A percentile compares a stretch with the other conserved stretches of the same genome.
phyloP scores from a whole-genome alignment of 2,888 invertebrate species.

The Leptopterna dolabrata region DNA sequence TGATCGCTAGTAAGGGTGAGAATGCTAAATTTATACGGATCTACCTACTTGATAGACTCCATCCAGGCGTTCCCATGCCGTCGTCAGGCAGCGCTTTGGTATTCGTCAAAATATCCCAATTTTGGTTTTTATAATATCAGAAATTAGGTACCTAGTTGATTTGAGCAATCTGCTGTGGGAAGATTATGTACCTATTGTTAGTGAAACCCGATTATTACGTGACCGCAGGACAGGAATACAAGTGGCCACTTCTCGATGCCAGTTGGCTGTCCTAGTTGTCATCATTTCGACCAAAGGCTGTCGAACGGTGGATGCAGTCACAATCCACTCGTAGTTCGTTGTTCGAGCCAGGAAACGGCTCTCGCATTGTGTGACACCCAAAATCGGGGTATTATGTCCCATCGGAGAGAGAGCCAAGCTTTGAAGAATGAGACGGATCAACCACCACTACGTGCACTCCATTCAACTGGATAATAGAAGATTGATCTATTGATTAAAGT shows the following conservation, averaged over 20 bases:
- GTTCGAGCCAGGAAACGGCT: background rate
- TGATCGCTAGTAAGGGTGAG: too few relatives aligned
- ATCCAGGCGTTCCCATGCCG: too few relatives aligned
- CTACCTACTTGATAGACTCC: too few relatives aligned
- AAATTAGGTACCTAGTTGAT: too few relatives aligned
- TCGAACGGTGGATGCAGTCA: background rate
- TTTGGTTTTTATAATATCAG: too few relatives aligned
- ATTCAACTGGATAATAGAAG: conserved; percentile 45
- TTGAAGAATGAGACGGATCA: background rate
- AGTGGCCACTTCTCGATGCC: background rate
- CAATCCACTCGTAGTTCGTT: background rate
- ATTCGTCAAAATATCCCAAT: too few relatives aligned
- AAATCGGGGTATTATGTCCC: background rate
- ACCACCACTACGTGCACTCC: conserved; percentile 21
- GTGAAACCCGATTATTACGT: background rate
- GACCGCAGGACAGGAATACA: background rate
- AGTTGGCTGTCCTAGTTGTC: background rate
- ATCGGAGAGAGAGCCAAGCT: background rate
- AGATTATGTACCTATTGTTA: too few relatives aligned
- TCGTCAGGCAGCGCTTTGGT: too few relatives aligned
- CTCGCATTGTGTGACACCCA: background rate
- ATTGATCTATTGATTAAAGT: conserved; percentile 54
- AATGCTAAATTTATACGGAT: too few relatives aligned
- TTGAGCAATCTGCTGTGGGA: too few relatives aligned
- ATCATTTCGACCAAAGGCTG: background rate